phyloP scores from a whole-genome alignment of 2,888 invertebrate species.

The Glyphotaelius pellucidus region DNA sequence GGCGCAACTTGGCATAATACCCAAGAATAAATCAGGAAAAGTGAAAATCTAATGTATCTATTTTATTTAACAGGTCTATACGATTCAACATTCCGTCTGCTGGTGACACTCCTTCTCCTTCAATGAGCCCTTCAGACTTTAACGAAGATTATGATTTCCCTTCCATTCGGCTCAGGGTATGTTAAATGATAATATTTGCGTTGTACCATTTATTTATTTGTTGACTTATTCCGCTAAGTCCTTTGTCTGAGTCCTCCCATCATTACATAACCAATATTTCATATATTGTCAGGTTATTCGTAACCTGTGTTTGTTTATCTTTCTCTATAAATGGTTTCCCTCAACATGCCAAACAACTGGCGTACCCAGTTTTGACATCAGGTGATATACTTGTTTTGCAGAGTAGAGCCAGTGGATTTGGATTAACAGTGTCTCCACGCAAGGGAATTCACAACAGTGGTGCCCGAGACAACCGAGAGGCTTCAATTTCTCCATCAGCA shows the following conservation, averaged over 20 bases:
- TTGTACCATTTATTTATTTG: too few relatives aligned
- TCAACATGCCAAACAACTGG: too few relatives aligned
- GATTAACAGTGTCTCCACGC: constrained; percentile 51
- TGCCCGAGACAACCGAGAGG: background rate
- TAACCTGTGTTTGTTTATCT: too few relatives aligned
- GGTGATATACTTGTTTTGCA: background rate
- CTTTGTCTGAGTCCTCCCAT: too few relatives aligned
- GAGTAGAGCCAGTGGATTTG: background rate
- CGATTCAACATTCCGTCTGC: constrained; percentile 64
- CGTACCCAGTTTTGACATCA: background rate
- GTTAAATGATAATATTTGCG: background rate
- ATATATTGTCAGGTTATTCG: too few relatives aligned
- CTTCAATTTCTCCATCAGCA: constrained; percentile 33
- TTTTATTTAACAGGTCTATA: constrained; percentile 59
- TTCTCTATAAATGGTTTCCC: too few relatives aligned
- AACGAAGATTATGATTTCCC: constrained; percentile 54
- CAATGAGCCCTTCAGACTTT: constrained; percentile 57
- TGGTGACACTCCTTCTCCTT: constrained; percentile 59
- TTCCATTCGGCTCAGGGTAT: background rate
- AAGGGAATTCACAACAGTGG: constrained; percentile 59
- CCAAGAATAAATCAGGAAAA: too few relatives aligned
- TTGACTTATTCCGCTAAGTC: too few relatives aligned
- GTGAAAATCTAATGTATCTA: background rate
- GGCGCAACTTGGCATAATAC: too few relatives aligned
- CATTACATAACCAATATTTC: too few relatives aligned